Evolutionary conservation across 2,888 invertebrate species (phyloP), one percentile per base, ranked within the genome.

Genomic region (Coelopa pilipes): DNA sequence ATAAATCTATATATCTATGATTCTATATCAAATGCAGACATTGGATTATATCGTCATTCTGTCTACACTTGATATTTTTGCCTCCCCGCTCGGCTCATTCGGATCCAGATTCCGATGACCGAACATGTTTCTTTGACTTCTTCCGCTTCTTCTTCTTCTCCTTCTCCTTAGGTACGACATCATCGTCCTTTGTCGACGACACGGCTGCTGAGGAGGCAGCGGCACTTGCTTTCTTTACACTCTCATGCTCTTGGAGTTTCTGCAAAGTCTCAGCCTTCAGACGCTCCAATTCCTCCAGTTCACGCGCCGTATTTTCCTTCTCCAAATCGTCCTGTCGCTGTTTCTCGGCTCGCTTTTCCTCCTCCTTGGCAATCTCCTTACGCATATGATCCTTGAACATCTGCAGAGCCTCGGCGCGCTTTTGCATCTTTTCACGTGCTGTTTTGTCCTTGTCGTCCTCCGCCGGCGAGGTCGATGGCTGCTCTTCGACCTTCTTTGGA

Each of bases 321-420:
- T 85, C 86, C 11, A 85, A 75, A 47, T 87, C 87, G 72, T 87
- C 85, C 63, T 83, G 76, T 24, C 85, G 83, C 76, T 85, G 84
- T 73, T 85, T 84, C 76, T 90, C 90, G 1, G 89, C 89, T 60
- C 90, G 89, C 73, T 89, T 89, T 78, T 89, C 90, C 77, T 90
- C 90, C 79, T 89, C 88, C 79, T 90, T 90, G 68, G 90, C 88
- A 57, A 89, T 88, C 78, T 90, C 90, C 76, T 89, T 84, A 74
- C 91, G 90, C 88, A 91, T 91, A 78, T 92, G 91, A 79, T 91
- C 90, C 78, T 90, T 90, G 60, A 91, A 83, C 77, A 90, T 82
- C 76, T 89, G 81, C 19, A 90, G 83, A 45, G 90, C 89, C 80
- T 89, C 89, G 0, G 88, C 89, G 0, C 89, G 85, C 77, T 88